Conservation (phyloP, 1,140 invertebrate species). For the Bombyx mandarina region DNA sequence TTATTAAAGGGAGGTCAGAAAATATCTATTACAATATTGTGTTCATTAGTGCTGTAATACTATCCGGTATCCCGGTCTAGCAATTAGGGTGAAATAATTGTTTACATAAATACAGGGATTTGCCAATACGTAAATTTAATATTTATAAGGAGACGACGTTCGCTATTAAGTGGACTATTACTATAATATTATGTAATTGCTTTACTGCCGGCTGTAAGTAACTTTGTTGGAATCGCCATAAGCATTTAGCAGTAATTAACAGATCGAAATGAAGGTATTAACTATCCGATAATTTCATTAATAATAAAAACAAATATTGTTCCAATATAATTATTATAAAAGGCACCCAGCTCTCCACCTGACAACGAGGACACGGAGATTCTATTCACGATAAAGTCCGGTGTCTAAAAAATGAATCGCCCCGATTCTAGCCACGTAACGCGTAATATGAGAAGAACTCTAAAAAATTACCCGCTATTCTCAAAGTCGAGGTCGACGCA, state of each 20-base stretch:
- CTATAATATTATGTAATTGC: conserved; percentile 31
- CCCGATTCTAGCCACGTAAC: conserved; percentile 2
- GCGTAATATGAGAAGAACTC: conserved; percentile 4
- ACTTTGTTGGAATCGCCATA: conserved; percentile 46
- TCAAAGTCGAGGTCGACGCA: conserved; percentile 4
- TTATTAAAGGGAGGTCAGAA: conserved; percentile 41
- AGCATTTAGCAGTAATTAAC: too few relatives aligned
- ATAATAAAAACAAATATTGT: too few relatives aligned
- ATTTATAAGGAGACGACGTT: conserved; percentile 47
- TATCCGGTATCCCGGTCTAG: conserved; percentile 35
- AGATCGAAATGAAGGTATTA: too few relatives aligned
- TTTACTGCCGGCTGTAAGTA: conserved; percentile 47
- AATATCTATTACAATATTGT: conserved; percentile 64
- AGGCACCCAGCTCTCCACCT: too few relatives aligned
- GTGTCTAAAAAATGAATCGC: conserved; percentile 1
- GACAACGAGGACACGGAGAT: background rate
- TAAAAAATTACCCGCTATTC: conserved; percentile 7
- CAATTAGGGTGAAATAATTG: conserved; percentile 63
- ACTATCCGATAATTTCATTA: too few relatives aligned
- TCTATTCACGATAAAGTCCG: too few relatives aligned
- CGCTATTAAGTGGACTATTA: conserved; percentile 56
- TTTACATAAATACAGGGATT: conserved; percentile 56
- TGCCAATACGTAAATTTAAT: conserved; percentile 44
- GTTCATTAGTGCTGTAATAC: conserved; percentile 59
- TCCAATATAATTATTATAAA: too few relatives aligned